Base-by-base conservation (phyloP, 30 jellyfish, hydroid and myxozoan species). In the Chironex yamaguchii region DNA sequence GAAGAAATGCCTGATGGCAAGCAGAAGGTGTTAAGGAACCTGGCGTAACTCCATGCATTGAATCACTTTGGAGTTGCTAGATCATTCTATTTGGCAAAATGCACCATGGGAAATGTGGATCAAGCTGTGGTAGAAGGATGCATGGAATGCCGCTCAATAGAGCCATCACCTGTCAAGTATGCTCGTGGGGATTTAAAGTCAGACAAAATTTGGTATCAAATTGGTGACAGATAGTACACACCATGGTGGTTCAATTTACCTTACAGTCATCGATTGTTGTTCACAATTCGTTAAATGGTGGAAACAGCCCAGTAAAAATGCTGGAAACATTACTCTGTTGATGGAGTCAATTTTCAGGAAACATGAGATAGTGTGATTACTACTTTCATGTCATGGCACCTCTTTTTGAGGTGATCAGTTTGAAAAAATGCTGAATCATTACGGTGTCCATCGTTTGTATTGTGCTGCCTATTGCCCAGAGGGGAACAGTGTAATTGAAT, bases 201-300 rank as follows among this genome's bases (percentile, higher is more conserved):
- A 26, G 32, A 24, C 31, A 62, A 20, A 62, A 62, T 26, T n/a
- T 62, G 76, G 76, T 62, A 42, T 42, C 36, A 68, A 30, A n/a
- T 20, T 70, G 69, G 84, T 68, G 49, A 34, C 49, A 14, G 84
- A 70, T 70, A 68, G 23, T 34, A 34, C 84, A 31, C 69, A 67
- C n/a, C n/a, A n/a, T n/a, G n/a, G n/a, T n/a, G n/a, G n/a, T n/a
- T n/a, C n/a, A n/a, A n/a, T n/a, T n/a, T n/a, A n/a, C n/a, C n/a
- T n/a, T n/a, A n/a, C 69, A 30, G 23, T 70, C 48, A 31, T 70
- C 22, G 84, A 70, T 34, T 70, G 70, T 34, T 67, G 84, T 0
- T 68, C 84, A 29, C 84, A 68, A 21, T 35, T 70, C 49, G 84
- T 68, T 35, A 70, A 35, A 31, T 70, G 84, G 84, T 14, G 32